These are phyloP conservation scores for Bungarus multicinctus DNA, from an alignment of 2,113 vertebrate species.

Conservation along the genomic window DNA sequence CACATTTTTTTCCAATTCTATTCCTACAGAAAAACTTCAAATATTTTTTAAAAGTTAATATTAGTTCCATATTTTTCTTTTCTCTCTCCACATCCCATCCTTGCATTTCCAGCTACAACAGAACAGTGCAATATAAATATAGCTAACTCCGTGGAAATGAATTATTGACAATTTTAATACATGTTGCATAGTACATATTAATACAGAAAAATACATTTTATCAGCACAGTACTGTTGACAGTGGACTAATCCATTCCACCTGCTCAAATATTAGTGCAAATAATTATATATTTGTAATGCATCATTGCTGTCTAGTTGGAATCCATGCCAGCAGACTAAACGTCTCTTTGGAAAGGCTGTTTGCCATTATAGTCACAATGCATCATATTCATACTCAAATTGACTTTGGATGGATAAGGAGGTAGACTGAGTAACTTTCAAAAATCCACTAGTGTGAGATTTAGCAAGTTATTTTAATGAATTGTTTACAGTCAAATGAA, in stretches of 20 bases:
- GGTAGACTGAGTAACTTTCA: conserved; percentile 64
- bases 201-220: conserved; percentile 80
- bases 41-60: conserved; percentile 57
- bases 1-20: no score
- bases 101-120: conserved; percentile 34
- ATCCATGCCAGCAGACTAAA: conserved; percentile 72
- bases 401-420: conserved; percentile 68
- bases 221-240: conserved; percentile 88
- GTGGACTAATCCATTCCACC: conserved; percentile 98
- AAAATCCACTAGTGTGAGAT: conserved; percentile 66
- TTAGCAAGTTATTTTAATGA: conserved; percentile 64
- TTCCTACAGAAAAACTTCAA: conserved; percentile 14
- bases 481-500: conserved; percentile 54
- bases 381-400: conserved; percentile 72
- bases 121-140: conserved; percentile 75
- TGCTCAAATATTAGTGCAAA: conserved; percentile 95
- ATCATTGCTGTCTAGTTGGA: conserved; percentile 74
- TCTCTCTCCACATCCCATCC: conserved; percentile 13
- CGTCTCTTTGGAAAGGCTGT: conserved; percentile 70
- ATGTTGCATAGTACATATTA: conserved; percentile 83
- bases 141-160: conserved; percentile 74
- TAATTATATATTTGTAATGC: conserved; percentile 85
- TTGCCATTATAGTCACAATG: conserved; percentile 69
- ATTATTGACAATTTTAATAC: conserved; percentile 81
- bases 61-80: conserved; percentile 55